Percentiles rank a stretch among this genome's conserved stretches.
phyloP scores from a whole-genome alignment of 1,140 invertebrate genomes.

The Chionoecetes opilio region DNA sequence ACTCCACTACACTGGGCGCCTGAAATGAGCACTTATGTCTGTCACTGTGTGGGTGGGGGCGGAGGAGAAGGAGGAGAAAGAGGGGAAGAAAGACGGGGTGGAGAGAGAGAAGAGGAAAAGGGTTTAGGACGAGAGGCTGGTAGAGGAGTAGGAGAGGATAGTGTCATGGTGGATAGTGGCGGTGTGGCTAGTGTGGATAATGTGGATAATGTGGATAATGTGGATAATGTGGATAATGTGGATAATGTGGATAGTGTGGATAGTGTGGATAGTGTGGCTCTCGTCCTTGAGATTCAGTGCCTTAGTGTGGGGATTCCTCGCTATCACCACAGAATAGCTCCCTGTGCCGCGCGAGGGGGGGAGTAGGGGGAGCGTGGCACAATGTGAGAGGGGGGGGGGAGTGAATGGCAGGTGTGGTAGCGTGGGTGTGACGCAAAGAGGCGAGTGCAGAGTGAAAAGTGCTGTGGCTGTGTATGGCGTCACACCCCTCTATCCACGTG shows the following conservation, averaged over 20 bases:
- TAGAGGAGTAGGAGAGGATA: too few relatives aligned
- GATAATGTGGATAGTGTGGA: not conserved
- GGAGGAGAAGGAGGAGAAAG: too few relatives aligned
- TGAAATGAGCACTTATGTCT: not conserved
- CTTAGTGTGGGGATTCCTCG: not conserved
- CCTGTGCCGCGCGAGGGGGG: too few relatives aligned
- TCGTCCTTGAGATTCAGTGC: too few relatives aligned
- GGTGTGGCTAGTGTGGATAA: not conserved
- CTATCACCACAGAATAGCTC: not conserved
- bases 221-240: not conserved
- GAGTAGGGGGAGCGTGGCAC: too few relatives aligned
- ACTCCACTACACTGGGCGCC: too few relatives aligned
- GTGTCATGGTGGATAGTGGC: conserved; percentile 6
- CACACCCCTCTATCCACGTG: conserved; percentile 60
- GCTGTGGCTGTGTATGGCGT: conserved; percentile 65
- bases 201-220: not conserved
- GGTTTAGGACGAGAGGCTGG: too few relatives aligned
- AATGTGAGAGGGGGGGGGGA: not conserved
- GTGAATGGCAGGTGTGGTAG: not conserved
- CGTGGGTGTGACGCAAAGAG: conserved; percentile 21
- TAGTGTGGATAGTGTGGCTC: too few relatives aligned
- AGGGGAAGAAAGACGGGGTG: too few relatives aligned
- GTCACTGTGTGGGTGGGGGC: conserved; percentile 40
- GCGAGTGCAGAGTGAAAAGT: conserved; percentile 52
- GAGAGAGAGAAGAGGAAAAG: too few relatives aligned